Evolutionary conservation across 2,113 vertebrate genomes (phyloP), one percentile per base, ranked within the genome.

Genomic region (Eretmochelys imbricata): DNA sequence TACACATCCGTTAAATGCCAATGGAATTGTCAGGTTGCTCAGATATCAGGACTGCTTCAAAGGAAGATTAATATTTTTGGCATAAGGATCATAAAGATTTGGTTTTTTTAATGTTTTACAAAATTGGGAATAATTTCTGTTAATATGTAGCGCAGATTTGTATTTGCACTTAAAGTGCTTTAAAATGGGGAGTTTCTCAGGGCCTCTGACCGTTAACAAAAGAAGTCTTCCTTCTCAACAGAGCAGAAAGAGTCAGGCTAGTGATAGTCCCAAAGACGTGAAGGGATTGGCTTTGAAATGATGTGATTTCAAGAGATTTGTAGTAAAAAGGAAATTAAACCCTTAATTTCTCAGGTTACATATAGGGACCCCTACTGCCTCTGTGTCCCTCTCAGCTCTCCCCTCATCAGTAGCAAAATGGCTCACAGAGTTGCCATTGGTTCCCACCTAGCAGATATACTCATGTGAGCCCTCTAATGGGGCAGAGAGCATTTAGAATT

Each of bases 231-330:
- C 57, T 93, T 86, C 10, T 81, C 89, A 93, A 29, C 19, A 59
- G 27, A 84, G n/a, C 16, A 82, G 78, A 87, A 92, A 91, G 57
- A 59, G 57, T 59, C 25, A 59, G 25, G 57, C 25, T 59, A 59
- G 24, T 59, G 55, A 59, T 59, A 59, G 25, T 25, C 25, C 55
- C 55, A 59, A 59, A 59, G 25, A 59, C 10, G 9, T 59, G 65
- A 80, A 29, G 22, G 2, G 3, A 51, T 89, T 91, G 93, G 46
- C 49, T 96, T 93, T 96, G 85, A 93, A 96, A 86, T 88, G 6
- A 0, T 49, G 13, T 86, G 48, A 80, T 88, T 76, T 49, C 54
- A 76, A 84, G 49, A 72, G 13, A 6, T 3, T 92, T 91, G 16
- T 62, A 62, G 17, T 88, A 53, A 93, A 84, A 91, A 81, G 8